phyloP scores from a whole-genome alignment of 2,888 invertebrate genomes.

The Alcis repandata region DNA sequence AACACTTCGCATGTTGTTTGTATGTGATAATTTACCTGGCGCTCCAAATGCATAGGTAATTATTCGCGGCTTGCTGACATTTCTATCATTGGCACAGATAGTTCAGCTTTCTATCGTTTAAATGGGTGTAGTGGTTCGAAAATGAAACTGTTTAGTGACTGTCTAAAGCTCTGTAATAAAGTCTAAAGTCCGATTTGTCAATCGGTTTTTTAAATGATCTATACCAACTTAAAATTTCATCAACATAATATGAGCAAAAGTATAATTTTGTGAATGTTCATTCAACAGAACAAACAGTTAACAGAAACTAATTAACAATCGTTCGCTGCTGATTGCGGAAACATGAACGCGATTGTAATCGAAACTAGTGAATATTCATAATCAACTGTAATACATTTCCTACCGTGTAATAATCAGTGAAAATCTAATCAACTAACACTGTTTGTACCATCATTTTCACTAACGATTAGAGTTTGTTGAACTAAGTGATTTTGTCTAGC shows the following conservation, averaged over 20 bases:
- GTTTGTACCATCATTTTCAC: not conserved
- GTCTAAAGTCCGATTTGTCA: no score
- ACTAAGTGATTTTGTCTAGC: not conserved
- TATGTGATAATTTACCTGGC: constrained; percentile 57
- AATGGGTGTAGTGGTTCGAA: constrained; percentile 26
- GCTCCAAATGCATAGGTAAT: constrained; percentile 73
- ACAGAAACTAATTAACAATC: constrained; percentile 48
- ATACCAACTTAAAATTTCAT: no score
- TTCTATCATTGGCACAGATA: constrained; percentile 27
- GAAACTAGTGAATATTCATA: constrained; percentile 45
- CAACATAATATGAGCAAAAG: not conserved
- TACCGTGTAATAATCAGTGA: constrained; percentile 37
- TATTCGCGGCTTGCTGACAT: constrained; percentile 57
- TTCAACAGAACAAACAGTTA: constrained; percentile 40
- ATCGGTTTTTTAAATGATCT: no score
- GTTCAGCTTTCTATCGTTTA: constrained; percentile 22
- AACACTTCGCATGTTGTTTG: constrained; percentile 52
- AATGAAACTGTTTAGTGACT: not conserved
- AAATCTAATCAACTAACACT: constrained; percentile 22
- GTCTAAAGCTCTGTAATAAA: no score
- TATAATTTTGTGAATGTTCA: not conserved
- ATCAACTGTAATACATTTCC: constrained; percentile 45
- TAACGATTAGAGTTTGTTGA: not conserved
- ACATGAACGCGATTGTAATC: constrained; percentile 43
- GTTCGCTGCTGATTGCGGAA: constrained; percentile 47